Evolutionary conservation across 2,113 vertebrate genomes (phyloP), one percentile per base, ranked within the genome.

Genomic region (Mormyrus lacerda): DNA sequence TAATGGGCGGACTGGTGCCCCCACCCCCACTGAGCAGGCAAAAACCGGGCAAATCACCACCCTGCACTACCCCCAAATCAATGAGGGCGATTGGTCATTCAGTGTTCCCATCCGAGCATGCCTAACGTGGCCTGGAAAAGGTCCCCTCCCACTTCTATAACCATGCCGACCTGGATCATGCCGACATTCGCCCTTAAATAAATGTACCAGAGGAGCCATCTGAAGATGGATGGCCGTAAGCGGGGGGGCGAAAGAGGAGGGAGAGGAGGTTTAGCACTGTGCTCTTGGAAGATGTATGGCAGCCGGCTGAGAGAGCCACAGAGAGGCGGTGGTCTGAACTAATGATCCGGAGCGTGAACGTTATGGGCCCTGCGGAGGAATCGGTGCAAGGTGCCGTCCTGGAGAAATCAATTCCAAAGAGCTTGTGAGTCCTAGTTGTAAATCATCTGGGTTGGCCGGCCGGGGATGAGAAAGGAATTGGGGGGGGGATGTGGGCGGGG

Each of bases 371-470:
- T 92, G 93, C 93, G 95, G 93, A 94, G 94, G 91, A 93, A 94
- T 93, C 92, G 93, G 94, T 91, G 93, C 91, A 92, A 92, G 93
- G 91, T 92, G 90, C 92, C 90, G 91, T 94, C 93, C 93, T 92
- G 92, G 90, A 90, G 93, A 95, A 96, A 96, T 95, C 94, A 95
- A 95, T 96, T 95, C 94, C 93, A 93, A 92, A 90, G 92, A 93
- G 92, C 39, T 65, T 27, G 79, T 76, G 92, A 93, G 92, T 89
- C 91, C 89, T 91, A 82, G 91, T 53, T 82, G 90, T 88, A 92
- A 92, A 90, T 91, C 91, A 91, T 91, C 90, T 89, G 85, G 90
- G 91, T 90, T 83, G 88, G 90, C 86, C 87, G 90, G 88, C 91
- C n/a, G 10, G 24, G 61, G 89, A 89, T 73, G 90, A 90, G 87